Evolutionary conservation across 2,113 vertebrate species (phyloP), one percentile per base, ranked within the genome.

Genomic region (Alces alces): DNA sequence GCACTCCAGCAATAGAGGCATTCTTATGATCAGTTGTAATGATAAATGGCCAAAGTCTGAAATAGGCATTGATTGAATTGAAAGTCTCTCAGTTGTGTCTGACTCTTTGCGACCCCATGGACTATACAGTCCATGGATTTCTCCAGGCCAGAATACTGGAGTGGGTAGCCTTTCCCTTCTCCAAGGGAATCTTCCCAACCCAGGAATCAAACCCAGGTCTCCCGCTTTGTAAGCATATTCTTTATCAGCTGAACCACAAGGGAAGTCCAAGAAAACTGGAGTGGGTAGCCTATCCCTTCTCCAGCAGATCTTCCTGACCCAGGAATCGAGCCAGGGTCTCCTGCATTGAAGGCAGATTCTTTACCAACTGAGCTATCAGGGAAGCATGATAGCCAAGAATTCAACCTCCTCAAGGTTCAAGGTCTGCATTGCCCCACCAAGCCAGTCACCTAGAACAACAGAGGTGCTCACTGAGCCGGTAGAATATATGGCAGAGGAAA

Each of bases 391-490:
- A 76, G 28, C 39, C 43, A 30, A 89, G 36, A 76, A 57, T 14
- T 64, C 86, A 43, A 6, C 25, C 2, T 13, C 16, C 14, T 87
- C 13, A 43, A 23, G 4, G 43, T 8, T 79, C 6, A 52, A 7
- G 16, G 2, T 57, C 7, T 85, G 16, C 10, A 4, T 58, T 7
- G 0, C 7, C 8, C 10, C 39, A 45, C 13, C 2, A 58, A n/a
- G 5, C 17, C 25, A 70, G 11, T 91, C 13, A 86, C 17, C 36
- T 54, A 64, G 52, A 52, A 28, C 11, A 30, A 8, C 4, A 16
- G 5, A 61, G 6, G 21, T 57, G 9, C 25, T 78, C 17, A 39
- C 0, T n/a, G 9, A 55, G 36, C n/a, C 5, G 30, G 33, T 76
- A 45, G 54, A 76, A 36, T 12, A 10, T n/a, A 6, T 64, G 36